Conservation (phyloP, 1,140 invertebrate genomes). For the Magallana gigas region DNA sequence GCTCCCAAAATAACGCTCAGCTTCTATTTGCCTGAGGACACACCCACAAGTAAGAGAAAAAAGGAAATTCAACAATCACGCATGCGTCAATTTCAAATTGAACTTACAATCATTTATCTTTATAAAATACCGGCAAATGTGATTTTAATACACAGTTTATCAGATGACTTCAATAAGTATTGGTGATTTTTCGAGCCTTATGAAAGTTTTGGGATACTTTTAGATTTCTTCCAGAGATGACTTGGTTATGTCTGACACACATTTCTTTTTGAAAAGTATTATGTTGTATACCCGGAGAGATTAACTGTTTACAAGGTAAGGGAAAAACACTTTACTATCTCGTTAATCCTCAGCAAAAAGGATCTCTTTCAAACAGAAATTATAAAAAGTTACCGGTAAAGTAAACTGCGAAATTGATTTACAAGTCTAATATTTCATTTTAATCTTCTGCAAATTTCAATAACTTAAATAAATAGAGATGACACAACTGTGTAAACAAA, state of each 20-base stretch:
- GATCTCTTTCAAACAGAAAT: background rate
- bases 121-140: conserved; percentile 31
- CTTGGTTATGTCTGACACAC: background rate
- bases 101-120: conserved; percentile 31
- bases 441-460: conserved; percentile 24
- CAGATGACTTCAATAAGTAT: conserved; percentile 8
- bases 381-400: background rate
- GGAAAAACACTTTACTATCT: background rate
- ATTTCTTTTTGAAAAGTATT: background rate
- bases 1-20: conserved; percentile 18
- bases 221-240: background rate
- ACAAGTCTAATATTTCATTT: background rate
- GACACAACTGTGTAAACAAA: background rate
- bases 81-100: conserved; percentile 21
- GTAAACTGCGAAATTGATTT: conserved; percentile 12
- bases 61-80: background rate
- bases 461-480: conserved; percentile 26
- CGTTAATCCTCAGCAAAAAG: background rate
- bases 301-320: conserved; percentile 21
- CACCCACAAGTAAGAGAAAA: conserved; percentile 10
- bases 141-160: conserved; percentile 29
- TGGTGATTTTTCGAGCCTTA: background rate
- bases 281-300: background rate
- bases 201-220: background rate
- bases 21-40: background rate